A percentile compares a stretch with the other conserved stretches of the same genome.
phyloP scores from a whole-genome alignment of 1,140 invertebrate genomes.

The Euura lappo region DNA sequence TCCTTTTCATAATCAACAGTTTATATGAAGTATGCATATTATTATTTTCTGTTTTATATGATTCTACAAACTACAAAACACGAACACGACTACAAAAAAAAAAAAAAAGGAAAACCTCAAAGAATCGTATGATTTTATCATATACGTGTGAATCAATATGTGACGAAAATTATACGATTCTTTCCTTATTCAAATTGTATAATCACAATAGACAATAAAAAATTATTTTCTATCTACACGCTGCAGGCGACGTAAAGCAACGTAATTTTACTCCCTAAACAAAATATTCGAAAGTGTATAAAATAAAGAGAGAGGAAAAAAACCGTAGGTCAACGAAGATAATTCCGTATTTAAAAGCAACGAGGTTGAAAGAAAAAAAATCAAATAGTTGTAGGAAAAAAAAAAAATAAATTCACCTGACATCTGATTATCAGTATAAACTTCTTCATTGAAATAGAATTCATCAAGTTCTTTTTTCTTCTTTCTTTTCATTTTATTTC shows the following conservation, averaged over 20 bases:
- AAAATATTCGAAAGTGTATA: no score
- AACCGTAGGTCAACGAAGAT: no score
- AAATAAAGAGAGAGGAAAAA: no score
- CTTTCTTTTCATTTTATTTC: background rate
- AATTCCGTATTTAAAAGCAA: no score
- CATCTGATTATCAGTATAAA: background rate
- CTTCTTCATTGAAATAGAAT: background rate
- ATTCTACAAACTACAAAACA: conserved; percentile 42
- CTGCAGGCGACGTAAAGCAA: conserved; percentile 57
- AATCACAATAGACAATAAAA: conserved; percentile 42
- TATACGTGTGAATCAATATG: background rate
- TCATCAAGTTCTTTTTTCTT: background rate
- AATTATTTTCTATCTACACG: conserved; percentile 43
- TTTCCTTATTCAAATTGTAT: background rate
- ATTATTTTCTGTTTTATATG: conserved; percentile 30
- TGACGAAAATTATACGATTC: background rate
- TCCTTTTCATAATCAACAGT: conserved; percentile 29
- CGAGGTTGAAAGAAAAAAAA: no score
- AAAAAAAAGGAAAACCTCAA: background rate
- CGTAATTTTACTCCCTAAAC: conserved; percentile 6
- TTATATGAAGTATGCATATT: background rate
- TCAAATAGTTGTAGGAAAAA: no score
- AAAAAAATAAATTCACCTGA: no score
- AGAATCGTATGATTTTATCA: background rate
- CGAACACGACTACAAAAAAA: conserved; percentile 48